phyloP scores from a whole-genome alignment of 2,113 vertebrate genomes.

The Pseudopipra pipra region DNA sequence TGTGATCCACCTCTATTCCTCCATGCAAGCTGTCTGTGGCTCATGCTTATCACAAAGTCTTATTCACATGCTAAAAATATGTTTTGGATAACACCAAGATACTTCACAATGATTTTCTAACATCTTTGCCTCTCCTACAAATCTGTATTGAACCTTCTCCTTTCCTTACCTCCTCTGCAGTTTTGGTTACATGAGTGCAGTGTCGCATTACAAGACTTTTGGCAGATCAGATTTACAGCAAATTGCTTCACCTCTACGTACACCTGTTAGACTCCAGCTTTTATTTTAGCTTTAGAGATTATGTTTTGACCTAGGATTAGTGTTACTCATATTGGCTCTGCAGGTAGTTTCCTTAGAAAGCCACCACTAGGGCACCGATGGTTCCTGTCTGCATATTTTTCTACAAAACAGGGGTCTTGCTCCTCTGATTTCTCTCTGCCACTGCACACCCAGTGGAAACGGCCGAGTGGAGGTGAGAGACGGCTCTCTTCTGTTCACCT shows the following conservation, averaged over 20 bases:
- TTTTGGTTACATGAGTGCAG: not conserved
- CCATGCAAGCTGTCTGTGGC: not conserved
- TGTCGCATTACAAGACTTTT: not conserved
- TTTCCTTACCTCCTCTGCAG: not conserved
- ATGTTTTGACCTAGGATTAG: not conserved
- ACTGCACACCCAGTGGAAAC: accelerated
- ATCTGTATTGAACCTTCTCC: not conserved
- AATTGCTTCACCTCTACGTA: not conserved
- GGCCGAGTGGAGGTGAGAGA: accelerated
- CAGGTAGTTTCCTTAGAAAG: not conserved
- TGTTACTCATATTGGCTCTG: not conserved
- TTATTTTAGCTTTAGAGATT: not conserved
- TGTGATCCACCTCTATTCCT: not conserved
- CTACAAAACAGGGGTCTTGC: not conserved
- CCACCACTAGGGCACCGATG: accelerated
- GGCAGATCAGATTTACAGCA: not conserved
- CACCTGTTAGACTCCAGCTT: not conserved
- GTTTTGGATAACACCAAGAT: not conserved
- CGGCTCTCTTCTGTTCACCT: not conserved
- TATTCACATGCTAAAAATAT: accelerated
- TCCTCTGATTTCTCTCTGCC: not conserved
- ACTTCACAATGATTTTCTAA: not conserved
- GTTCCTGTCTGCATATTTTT: not conserved
- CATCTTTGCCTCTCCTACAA: not conserved
- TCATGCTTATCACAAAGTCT: accelerated